These are phyloP conservation scores for Luehdorfia chinensis DNA, from an alignment of 1,140 invertebrate genomes.

Conservation along the genomic window DNA sequence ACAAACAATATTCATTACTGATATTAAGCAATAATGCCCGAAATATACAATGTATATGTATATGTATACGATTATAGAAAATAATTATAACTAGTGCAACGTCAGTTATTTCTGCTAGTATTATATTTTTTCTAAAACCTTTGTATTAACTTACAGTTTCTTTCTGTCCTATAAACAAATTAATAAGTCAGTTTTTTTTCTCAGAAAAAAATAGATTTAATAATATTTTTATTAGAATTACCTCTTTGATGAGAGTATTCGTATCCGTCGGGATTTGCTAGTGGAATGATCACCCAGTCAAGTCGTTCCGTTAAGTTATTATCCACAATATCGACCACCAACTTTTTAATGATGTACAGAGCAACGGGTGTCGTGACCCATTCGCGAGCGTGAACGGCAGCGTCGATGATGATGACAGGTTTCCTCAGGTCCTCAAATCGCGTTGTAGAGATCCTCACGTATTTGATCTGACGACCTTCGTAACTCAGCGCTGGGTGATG, in stretches of 20 bases:
- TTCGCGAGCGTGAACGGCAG: constrained; percentile 82
- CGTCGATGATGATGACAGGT: constrained; percentile 77
- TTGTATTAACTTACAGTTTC: too few relatives aligned
- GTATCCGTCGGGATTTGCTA: constrained; percentile 84
- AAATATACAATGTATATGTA: too few relatives aligned
- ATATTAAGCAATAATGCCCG: too few relatives aligned
- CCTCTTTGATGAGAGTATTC: constrained; percentile 78
- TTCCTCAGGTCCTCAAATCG: constrained; percentile 81
- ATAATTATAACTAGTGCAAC: too few relatives aligned
- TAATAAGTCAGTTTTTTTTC: too few relatives aligned
- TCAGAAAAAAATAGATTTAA: too few relatives aligned
- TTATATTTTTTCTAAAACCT: too few relatives aligned
- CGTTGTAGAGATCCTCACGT: constrained; percentile 76
- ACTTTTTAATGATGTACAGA: constrained; percentile 80
- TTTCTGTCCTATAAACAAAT: too few relatives aligned
- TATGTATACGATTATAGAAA: too few relatives aligned
- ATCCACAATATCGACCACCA: constrained; percentile 77
- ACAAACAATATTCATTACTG: too few relatives aligned
- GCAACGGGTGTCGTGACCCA: constrained; percentile 83
- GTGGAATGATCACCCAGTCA: constrained; percentile 83
- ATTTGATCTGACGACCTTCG: constrained; percentile 77
- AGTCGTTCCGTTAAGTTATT: constrained; percentile 77
- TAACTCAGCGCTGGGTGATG: constrained; percentile 73
- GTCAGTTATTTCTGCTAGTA: too few relatives aligned
- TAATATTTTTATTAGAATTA: constrained; percentile 43